Conservation (phyloP, 2,888 invertebrate species). For the Harpalus rufipes region DNA sequence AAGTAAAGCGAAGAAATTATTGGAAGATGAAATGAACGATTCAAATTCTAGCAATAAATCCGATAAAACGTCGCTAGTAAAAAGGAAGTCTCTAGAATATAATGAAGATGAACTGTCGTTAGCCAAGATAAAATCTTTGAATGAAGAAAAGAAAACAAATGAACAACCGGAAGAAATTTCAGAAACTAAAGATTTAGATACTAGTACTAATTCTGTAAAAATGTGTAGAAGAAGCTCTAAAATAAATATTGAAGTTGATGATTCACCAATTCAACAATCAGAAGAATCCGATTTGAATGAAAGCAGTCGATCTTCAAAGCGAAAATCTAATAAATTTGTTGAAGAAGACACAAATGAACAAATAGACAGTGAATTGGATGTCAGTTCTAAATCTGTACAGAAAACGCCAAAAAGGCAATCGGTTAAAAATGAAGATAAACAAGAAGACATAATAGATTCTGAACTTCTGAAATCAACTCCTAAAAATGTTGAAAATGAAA, state of each 20-base stretch:
- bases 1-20: slow-evolving; percentile 1
- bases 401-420: neutral
- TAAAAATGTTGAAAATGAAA: neutral
- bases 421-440: neutral
- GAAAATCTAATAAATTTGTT: slow-evolving; percentile 1
- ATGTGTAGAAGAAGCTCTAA: neutral
- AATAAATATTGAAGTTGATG: slow-evolving; percentile 1
- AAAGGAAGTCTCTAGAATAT: neutral
- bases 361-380: neutral
- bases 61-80: neutral
- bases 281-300: neutral
- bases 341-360: neutral
- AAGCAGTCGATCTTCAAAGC: neutral
- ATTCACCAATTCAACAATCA: neutral
- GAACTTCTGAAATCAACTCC: neutral
- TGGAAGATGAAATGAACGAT: neutral
- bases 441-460: neutral
- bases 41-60: slow-evolving; percentile 5
- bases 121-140: no score
- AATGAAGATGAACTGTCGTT: neutral
- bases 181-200: neutral
- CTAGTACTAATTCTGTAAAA: neutral
- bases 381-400: neutral
- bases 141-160: neutral
- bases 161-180: neutral